Evolutionary conservation across 2,113 vertebrate genomes (phyloP).

Genomic region (Sturnus vulgaris): DNA sequence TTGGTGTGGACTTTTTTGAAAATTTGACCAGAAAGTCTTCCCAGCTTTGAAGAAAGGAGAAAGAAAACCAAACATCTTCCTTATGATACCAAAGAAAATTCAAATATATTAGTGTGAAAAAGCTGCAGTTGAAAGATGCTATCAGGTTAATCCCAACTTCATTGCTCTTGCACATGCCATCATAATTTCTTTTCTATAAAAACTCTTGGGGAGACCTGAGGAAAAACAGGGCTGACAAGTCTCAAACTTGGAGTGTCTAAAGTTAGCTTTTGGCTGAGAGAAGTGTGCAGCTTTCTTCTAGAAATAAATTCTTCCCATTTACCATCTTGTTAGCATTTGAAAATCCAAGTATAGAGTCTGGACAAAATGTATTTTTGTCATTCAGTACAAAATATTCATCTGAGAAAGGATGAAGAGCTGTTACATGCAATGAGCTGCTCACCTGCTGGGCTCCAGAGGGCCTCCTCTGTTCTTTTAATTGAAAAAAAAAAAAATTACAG

Average conservation of each 20-base stretch:
- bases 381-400: not conserved
- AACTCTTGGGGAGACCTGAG: not conserved
- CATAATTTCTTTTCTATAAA: not conserved
- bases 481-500: not conserved
- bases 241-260: not conserved
- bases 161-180: not conserved
- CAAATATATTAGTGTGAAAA: not conserved
- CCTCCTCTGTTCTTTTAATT: not conserved
- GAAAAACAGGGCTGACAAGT: not conserved
- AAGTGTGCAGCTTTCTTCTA: not conserved
- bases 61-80: not conserved
- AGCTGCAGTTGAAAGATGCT: not conserved
- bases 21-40: not conserved
- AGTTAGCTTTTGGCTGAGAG: constrained; percentile 13
- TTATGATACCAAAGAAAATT: not conserved
- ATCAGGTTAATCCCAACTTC: not conserved
- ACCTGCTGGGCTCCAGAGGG: not conserved
- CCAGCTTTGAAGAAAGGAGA: not conserved
- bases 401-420: not conserved
- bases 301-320: not conserved
- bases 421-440: not conserved
- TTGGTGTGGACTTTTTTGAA: not conserved
- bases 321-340: not conserved
- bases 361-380: not conserved
- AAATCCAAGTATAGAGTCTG: not conserved